Evolutionary conservation across 2,113 vertebrate genomes (phyloP).

Genomic region (Oncorhynchus nerka): DNA sequence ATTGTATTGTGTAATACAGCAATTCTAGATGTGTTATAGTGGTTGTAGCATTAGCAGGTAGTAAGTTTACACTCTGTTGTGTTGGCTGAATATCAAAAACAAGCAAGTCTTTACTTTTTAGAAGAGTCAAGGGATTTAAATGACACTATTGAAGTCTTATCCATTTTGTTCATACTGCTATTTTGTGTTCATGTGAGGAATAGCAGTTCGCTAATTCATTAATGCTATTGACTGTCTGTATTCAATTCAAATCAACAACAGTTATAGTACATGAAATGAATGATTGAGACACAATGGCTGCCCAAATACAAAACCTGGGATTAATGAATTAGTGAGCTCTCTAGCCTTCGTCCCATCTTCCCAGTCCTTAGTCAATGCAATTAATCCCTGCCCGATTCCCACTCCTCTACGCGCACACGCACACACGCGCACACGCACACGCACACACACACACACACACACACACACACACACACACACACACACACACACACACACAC

Average conservation of each 20-base stretch:
- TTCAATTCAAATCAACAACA: background rate
- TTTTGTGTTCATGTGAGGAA: background rate
- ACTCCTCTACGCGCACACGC: too few species aligned
- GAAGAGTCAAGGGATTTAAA: too few species aligned
- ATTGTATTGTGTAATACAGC: too few species aligned
- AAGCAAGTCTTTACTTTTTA: too few species aligned
- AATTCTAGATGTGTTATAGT: too few species aligned
- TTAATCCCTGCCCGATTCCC: too few species aligned
- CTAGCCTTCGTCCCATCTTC: slow-evolving; percentile 15
- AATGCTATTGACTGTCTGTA: background rate
- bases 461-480: slow-evolving; percentile 27
- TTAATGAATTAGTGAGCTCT: slow-evolving; percentile 1
- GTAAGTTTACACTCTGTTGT: too few species aligned
- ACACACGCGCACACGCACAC: slow-evolving; percentile 1
- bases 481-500: slow-evolving; percentile 23
- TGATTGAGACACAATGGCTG: background rate
- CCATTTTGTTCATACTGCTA: background rate
- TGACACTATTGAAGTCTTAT: background rate
- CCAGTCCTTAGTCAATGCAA: background rate
- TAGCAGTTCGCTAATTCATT: background rate
- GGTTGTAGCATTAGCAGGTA: too few species aligned
- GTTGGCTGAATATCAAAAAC: too few species aligned
- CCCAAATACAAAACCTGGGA: slow-evolving; percentile 7
- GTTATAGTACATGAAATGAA: background rate
- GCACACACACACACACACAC: background rate